Conservation (phyloP, 2,888 invertebrate genomes). For the Xestia xanthographa region DNA sequence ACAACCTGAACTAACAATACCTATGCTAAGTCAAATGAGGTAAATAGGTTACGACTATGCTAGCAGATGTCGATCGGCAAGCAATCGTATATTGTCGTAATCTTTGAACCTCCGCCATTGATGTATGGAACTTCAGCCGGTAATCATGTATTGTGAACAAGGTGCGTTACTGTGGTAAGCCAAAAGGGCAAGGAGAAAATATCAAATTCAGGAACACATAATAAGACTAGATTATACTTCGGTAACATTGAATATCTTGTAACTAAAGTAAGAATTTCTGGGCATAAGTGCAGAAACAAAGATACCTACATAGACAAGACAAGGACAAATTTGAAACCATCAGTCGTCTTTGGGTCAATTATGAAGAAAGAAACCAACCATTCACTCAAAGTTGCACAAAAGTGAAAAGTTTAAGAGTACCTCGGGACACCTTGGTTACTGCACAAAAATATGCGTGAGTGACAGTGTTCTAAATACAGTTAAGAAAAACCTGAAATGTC, state of each 20-base stretch:
- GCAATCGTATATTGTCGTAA: slow-evolving; percentile 51
- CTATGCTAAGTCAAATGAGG: slow-evolving; percentile 43
- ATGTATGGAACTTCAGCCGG: slow-evolving; percentile 31
- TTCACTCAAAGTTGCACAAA: slow-evolving; percentile 8
- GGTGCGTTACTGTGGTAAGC: slow-evolving; percentile 17
- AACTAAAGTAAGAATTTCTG: not conserved
- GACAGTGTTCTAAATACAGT: slow-evolving; percentile 22
- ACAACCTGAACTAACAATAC: slow-evolving; percentile 45
- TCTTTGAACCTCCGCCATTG: slow-evolving; percentile 47
- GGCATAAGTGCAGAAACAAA: not conserved
- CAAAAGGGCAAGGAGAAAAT: slow-evolving; percentile 29
- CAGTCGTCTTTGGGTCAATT: not conserved
- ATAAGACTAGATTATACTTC: not conserved
- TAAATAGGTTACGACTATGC: slow-evolving; percentile 54
- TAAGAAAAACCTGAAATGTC: slow-evolving; percentile 35
- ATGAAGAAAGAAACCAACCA: not conserved
- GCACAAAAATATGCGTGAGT: slow-evolving; percentile 23
- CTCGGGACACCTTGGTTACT: not conserved
- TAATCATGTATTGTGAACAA: slow-evolving; percentile 40
- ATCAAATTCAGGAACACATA: not conserved
- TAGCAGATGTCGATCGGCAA: slow-evolving; percentile 49
- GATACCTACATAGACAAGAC: not conserved
- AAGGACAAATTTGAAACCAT: not conserved
- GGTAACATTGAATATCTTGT: not conserved
- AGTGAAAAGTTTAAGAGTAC: not conserved